A percentile compares a stretch with the other conserved stretches of the same genome.
These are phyloP conservation scores for Apostichopus leukothele DNA, from an alignment of 53 echinoderm and acorn worm species.

Conservation along the genomic window DNA sequence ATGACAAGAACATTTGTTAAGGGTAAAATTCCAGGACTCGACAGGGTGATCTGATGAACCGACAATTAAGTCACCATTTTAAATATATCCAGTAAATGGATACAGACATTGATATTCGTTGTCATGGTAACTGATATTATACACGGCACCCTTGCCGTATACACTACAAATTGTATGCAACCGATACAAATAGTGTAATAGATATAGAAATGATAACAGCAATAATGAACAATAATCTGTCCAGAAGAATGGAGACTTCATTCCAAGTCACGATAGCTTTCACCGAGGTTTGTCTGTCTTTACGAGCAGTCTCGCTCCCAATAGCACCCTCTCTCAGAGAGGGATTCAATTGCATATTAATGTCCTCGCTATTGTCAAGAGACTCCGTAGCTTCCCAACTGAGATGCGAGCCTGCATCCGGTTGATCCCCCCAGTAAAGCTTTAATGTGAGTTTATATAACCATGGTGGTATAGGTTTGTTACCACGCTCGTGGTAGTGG, in stretches of 20 bases:
- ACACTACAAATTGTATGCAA: conserved; percentile 3
- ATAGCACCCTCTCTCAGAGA: neutral
- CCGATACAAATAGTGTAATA: conserved; percentile 6
- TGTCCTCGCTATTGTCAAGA: neutral
- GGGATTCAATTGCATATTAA: neutral
- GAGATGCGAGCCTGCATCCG: neutral
- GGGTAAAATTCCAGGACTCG: too few species aligned
- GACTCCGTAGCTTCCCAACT: neutral
- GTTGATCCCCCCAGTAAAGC: neutral
- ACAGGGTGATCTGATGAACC: too few species aligned
- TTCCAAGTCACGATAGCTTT: neutral
- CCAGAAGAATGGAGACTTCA: conserved; percentile 15
- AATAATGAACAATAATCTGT: conserved; percentile 10
- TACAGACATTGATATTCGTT: too few species aligned
- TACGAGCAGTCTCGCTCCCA: neutral
- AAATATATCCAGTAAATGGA: too few species aligned
- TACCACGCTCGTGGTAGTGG: conserved; percentile 38
- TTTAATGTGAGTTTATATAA: neutral
- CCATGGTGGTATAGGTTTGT: conserved; percentile 48
- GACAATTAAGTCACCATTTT: too few species aligned
- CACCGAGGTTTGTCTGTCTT: neutral
- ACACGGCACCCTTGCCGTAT: too few species aligned
- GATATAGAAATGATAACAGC: neutral
- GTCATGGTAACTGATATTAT: too few species aligned
- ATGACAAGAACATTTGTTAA: too few species aligned